phyloP scores from a whole-genome alignment of 2,888 invertebrate species.

The Pterobdella sp. region DNA sequence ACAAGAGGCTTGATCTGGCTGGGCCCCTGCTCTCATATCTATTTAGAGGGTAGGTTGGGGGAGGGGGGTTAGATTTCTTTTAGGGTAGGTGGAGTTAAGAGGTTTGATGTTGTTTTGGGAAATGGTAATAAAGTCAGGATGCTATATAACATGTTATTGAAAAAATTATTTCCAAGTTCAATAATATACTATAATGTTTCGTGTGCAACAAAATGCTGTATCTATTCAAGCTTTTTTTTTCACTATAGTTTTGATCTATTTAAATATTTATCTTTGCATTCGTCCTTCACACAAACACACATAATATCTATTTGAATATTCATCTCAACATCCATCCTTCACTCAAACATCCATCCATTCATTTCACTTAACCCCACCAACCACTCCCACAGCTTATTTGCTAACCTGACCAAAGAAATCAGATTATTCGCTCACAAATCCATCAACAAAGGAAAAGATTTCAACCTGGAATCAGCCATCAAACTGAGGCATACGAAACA shows the following conservation, averaged over 20 bases:
- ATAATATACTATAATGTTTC: no score
- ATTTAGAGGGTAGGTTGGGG: slow-evolving; percentile 68
- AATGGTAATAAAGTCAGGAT: not conserved
- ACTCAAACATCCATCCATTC: not conserved
- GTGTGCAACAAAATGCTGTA: no score
- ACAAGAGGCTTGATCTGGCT: slow-evolving; percentile 92
- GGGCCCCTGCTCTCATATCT: slow-evolving; percentile 92
- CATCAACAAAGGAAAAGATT: slow-evolving; percentile 96
- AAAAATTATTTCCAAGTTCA: no score
- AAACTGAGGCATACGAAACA: slow-evolving; percentile 59
- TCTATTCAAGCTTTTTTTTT: no score
- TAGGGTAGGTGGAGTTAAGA: not conserved
- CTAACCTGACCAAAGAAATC: slow-evolving; percentile 92
- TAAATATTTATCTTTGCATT: not conserved
- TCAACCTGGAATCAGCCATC: slow-evolving; percentile 88
- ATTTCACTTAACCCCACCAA: not conserved
- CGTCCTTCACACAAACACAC: no score
- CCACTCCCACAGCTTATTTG: slow-evolving; percentile 62
- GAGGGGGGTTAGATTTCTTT: not conserved
- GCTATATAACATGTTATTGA: no score
- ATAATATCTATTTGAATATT: no score
- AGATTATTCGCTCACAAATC: slow-evolving; percentile 95
- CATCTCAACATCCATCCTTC: not conserved
- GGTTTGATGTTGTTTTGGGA: not conserved
- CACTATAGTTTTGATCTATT: no score